Evolutionary conservation across 2,888 invertebrate species (phyloP), one percentile per base, ranked within the genome.

Genomic region (Dynastes grantii): DNA sequence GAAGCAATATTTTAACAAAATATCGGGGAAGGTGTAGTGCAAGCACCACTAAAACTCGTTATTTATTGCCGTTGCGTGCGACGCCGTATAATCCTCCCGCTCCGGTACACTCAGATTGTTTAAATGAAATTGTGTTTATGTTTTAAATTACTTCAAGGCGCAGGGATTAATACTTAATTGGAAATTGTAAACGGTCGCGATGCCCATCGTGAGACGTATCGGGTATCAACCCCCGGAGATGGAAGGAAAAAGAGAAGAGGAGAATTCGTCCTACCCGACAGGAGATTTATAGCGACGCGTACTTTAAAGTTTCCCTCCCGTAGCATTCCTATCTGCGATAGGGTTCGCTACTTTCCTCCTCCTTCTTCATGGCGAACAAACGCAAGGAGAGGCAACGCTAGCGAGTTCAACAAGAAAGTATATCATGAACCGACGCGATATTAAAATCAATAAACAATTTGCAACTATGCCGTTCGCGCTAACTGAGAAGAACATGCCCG

Each of bases 81-180:
- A 40, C 16, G 53, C 71, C 29, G 8, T n/a, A 71, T 55, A 58
- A 55, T 71, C 37, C 58, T 29, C 55, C 53, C 8, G 37, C 45
- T 67, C n/a, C 22, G 16, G 22, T 6, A 58, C 49, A 49, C 51
- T 51, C 49, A 8, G 49, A 75, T 61, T 75, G 22, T 49, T 29
- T 32, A 75, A 61, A 75, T 75, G 27, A 75, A 75, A 75, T 75
- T 75, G 40, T 61, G 73, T 75, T 75, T 75, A 61, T 75, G 63
- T 75, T 75, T 75, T 75, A 75, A 61, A 61, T 63, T 75, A 63
- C 37, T 61, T n/a, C n/a, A n/a, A n/a, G n/a, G 68, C 27, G 27
- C 32, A 13, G 61, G 73, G 73, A 75, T 75, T 75, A 75, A 75
- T 75, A 75, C 55, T 75, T 75, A 75, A 75, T 75, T 75, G 73